Evolutionary conservation across 2,113 vertebrate species (phyloP).

Genomic region (Phycodurus eques): DNA sequence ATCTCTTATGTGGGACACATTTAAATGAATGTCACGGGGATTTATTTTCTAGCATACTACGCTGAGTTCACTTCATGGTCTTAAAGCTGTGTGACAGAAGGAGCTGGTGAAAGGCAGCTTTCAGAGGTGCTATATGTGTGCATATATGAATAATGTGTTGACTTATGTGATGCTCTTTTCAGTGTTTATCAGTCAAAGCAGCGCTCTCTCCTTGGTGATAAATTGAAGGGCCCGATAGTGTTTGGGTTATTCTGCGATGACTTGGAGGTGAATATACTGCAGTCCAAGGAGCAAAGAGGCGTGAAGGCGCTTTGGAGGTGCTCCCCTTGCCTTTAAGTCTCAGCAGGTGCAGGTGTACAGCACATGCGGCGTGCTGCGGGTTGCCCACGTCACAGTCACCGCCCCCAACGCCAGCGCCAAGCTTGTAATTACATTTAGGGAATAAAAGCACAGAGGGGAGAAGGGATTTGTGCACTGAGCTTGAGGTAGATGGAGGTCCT

Average conservation of each 20-base stretch:
- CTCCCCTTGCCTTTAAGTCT: conserved; percentile 28
- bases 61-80: conserved; percentile 50
- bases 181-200: conserved; percentile 58
- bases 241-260: conserved; percentile 29
- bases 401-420: conserved; percentile 49
- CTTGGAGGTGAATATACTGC: conserved; percentile 13
- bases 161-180: conserved; percentile 47
- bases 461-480: conserved; percentile 57
- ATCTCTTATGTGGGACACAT: conserved; percentile 32
- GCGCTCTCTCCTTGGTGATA: conserved; percentile 41
- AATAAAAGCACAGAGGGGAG: conserved; percentile 59
- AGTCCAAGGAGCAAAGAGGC: conserved; percentile 48
- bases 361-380: conserved; percentile 40
- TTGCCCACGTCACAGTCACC: conserved; percentile 43
- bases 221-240: conserved; percentile 33
- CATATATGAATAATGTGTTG: conserved; percentile 47
- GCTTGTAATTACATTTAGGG: conserved; percentile 67
- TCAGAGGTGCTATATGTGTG: conserved; percentile 12
- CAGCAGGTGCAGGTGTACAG: conserved; percentile 37
- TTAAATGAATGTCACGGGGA: conserved; percentile 54
- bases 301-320: conserved; percentile 30
- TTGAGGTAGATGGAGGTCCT: conserved; percentile 34
- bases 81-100: conserved; percentile 45
- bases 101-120: conserved; percentile 28
- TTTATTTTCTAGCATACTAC: conserved; percentile 53